phyloP scores from a whole-genome alignment of 2,113 vertebrate species.

The Enhydra lutris region DNA sequence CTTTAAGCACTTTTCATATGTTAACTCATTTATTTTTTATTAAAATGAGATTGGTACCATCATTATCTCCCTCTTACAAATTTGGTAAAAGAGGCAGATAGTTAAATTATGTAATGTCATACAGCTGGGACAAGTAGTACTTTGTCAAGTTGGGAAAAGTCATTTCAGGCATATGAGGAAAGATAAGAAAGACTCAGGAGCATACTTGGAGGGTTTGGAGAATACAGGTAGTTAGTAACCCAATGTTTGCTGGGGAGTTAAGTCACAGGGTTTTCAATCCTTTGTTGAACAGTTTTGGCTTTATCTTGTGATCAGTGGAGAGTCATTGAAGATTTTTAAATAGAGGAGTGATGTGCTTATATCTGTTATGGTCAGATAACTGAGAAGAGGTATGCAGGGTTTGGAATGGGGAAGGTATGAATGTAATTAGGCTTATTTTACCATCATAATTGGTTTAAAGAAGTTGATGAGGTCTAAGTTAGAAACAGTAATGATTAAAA shows the following conservation, averaged over 20 bases:
- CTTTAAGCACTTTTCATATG: neutral
- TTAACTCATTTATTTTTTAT: neutral
- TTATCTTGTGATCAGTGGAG: neutral
- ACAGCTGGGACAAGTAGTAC: neutral
- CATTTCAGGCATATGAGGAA: neutral
- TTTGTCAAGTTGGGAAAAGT: conserved; percentile 6
- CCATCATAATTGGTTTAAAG: neutral
- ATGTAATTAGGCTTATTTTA: neutral
- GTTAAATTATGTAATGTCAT: neutral
- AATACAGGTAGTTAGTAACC: neutral
- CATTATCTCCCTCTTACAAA: conserved; percentile 17
- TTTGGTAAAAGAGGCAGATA: neutral
- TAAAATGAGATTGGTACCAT: neutral
- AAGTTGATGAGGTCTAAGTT: neutral
- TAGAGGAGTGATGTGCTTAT: neutral
- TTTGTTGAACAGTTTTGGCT: neutral
- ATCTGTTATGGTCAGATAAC: neutral
- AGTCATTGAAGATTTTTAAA: neutral
- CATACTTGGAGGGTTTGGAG: neutral
- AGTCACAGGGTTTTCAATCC: neutral
- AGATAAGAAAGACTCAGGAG: neutral
- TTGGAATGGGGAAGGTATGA: neutral
- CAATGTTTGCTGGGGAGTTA: neutral
- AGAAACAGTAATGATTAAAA: neutral
- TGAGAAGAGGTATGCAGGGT: neutral